Evolutionary conservation across 2,113 vertebrate species (phyloP).

Genomic region (human (Homo sapiens)): GRCh38 chrX:113656501-113657000

Average conservation of each 20-base stretch:
- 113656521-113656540: not conserved
- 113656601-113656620: no score
- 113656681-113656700: not conserved
- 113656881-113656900: not conserved
- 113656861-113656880: not conserved
- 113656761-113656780: not conserved
- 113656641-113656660: not conserved
- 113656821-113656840: not conserved
- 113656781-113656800: not conserved
- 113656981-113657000: not conserved
- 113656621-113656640: not conserved
- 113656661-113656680: not conserved
- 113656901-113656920: not conserved
- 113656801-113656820: not conserved
- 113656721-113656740: not conserved
- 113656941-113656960: not conserved
- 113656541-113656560: not conserved
- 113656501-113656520: not conserved
- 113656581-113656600: not conserved
- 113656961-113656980: not conserved
- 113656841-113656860: not conserved
- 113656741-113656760: not conserved
- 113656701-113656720: not conserved
- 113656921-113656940: not conserved
- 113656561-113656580: not conserved